Evolutionary conservation across 2,797 vertebrate genomes (phyloP), one percentile per base, ranked within the genome.

Genomic region (Hemibagrus guttatus): DNA sequence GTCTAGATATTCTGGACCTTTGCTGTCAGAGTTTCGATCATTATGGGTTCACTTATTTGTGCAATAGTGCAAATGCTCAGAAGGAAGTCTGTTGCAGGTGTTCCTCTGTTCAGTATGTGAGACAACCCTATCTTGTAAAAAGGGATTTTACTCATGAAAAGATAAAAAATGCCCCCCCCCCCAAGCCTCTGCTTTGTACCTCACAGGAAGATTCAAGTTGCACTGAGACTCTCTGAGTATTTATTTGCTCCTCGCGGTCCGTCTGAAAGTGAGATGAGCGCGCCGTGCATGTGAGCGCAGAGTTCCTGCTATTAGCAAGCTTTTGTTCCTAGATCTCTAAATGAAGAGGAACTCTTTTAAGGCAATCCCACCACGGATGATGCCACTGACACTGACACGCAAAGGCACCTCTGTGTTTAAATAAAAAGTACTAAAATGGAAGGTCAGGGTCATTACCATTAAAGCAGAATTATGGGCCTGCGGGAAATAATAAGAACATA

Each of bases 111-210:
- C 91, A 78, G 82, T 78, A 83, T 84, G 90, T 92, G 91, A 91
- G 92, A 92, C 93, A 91, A 84, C 52, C 1, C 26, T 63, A 49
- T 69, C 84, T 90, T 88, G 68, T 93, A 90, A 93, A 92, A 78
- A 76, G 11, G 87, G 80, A 81, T 42, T 89, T 83, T 28, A 42
- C 74, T 84, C 84, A 83, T 23, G 63, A 87, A 86, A 64, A 84
- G 52, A 86, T 76, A 88, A 91, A 84, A 88, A 91, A 91, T 87
- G 56, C 71, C 85, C 90, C n/a, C n/a, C n/a, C n/a, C n/a, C 86
- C 81, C 76, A 83, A 87, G 90, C 87, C 26, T 28, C 49, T 19
- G 52, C 69, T 49, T 17, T 17, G 28, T 80, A 86, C n/a, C 87
- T 85, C 85, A 85, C 75, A 84, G 68, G 83, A 81, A 87, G 66